A percentile compares a stretch with the other conserved stretches of the same genome.
These are phyloP conservation scores for Tuberolachnus salignus DNA, from an alignment of 2,888 invertebrate genomes.

Conservation along the genomic window DNA sequence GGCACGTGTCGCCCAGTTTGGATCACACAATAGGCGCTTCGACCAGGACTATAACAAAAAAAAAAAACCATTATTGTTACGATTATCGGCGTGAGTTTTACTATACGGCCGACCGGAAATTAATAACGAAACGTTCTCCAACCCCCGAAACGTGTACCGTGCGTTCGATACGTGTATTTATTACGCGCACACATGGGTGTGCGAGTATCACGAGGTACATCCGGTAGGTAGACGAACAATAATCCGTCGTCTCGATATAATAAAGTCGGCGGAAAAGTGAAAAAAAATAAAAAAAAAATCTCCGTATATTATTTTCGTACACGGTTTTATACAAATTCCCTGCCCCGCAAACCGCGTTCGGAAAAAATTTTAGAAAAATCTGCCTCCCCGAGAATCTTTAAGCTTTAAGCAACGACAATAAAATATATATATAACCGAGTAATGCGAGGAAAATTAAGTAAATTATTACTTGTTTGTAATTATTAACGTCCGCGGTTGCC, in stretches of 20 bases:
- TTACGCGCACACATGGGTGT: not conserved
- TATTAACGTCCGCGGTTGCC: too few relatives aligned
- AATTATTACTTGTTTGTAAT: too few relatives aligned
- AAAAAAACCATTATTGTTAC: not conserved
- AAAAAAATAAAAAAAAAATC: too few relatives aligned
- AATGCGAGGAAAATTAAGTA: too few relatives aligned
- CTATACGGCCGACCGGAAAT: slow-evolving; percentile 29
- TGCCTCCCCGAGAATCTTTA: too few relatives aligned
- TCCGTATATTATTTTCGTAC: too few relatives aligned
- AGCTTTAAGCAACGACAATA: too few relatives aligned
- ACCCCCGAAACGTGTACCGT: slow-evolving; percentile 41
- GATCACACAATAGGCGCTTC: slow-evolving; percentile 22
- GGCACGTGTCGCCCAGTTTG: slow-evolving; percentile 12
- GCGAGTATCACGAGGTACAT: not conserved
- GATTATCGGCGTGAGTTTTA: not conserved
- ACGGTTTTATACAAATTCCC: too few relatives aligned
- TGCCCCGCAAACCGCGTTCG: too few relatives aligned
- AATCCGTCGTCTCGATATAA: slow-evolving; percentile 1
- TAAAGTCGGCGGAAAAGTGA: not conserved
- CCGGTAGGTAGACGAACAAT: not conserved
- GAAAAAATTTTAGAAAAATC: too few relatives aligned
- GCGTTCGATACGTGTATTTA: slow-evolving; percentile 7
- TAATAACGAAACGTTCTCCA: slow-evolving; percentile 18
- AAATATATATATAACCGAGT: too few relatives aligned
- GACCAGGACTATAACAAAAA: not conserved